Percentiles rank a stretch among this genome's conserved stretches.
Evolutionary conservation across 2,888 invertebrate species (phyloP).

Genomic region (Cheilosia variabilis): DNA sequence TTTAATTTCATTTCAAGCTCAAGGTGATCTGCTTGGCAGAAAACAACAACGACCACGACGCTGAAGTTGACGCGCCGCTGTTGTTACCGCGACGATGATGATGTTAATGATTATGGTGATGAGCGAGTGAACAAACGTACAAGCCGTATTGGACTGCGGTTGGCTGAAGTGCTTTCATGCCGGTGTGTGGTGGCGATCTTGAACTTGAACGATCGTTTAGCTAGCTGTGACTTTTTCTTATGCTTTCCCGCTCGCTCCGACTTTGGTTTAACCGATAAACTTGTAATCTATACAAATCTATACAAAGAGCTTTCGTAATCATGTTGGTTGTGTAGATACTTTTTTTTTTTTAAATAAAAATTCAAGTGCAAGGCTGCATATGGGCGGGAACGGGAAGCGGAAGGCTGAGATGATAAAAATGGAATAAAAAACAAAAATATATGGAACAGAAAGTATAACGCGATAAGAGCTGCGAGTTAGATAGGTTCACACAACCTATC

Average conservation of each 20-base stretch:
- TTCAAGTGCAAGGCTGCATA: constrained; percentile 68
- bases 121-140: constrained; percentile 45
- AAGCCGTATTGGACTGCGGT: constrained; percentile 22
- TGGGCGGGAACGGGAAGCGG: not conserved
- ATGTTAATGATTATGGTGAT: constrained; percentile 50
- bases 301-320: constrained; percentile 70
- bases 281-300: constrained; percentile 57
- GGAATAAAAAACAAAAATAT: not conserved
- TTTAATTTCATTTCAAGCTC: constrained; percentile 75
- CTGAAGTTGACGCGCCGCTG: constrained; percentile 43
- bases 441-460: not conserved
- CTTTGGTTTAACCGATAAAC: constrained; percentile 43
- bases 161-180: constrained; percentile 49
- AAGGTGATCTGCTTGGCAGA: constrained; percentile 73
- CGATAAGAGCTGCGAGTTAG: constrained; percentile 31
- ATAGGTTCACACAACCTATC: constrained; percentile 40
- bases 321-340: constrained; percentile 19
- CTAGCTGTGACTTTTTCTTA: constrained; percentile 29
- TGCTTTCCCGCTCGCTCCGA: not conserved
- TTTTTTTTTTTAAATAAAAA: constrained; percentile 28
- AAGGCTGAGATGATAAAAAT: constrained; percentile 34
- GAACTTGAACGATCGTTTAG: constrained; percentile 73
- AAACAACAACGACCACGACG: constrained; percentile 30
- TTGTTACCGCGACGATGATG: constrained; percentile 28
- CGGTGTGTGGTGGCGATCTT: constrained; percentile 60